Evolutionary conservation across 2,797 vertebrate species (phyloP).

Genomic region (Microctenopoma lineatum): DNA sequence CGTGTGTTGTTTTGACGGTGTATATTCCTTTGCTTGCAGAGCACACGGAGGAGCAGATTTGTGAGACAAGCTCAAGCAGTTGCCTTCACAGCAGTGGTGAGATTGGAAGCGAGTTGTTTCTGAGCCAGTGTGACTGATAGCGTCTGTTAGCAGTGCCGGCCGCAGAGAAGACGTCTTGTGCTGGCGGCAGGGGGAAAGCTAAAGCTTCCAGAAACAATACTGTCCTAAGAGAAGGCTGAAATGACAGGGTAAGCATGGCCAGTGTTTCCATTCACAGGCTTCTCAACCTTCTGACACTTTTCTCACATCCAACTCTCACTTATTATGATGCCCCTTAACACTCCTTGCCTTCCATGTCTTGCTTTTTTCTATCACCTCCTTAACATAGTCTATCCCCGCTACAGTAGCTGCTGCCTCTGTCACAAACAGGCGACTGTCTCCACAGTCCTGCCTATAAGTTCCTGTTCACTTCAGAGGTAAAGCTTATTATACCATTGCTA

Average conservation of each 20-base stretch:
- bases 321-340: slow-evolving; percentile 65
- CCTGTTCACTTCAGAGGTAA: slow-evolving; percentile 13
- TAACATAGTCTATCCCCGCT: slow-evolving; percentile 34
- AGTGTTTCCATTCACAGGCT: slow-evolving; percentile 69
- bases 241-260: slow-evolving; percentile 64
- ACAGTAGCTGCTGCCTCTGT: slow-evolving; percentile 17
- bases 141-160: slow-evolving; percentile 70
- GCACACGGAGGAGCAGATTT: slow-evolving; percentile 80
- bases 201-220: slow-evolving; percentile 59
- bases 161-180: slow-evolving; percentile 71
- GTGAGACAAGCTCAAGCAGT: slow-evolving; percentile 79
- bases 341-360: slow-evolving; percentile 43
- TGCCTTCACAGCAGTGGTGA: slow-evolving; percentile 81
- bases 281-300: slow-evolving; percentile 61
- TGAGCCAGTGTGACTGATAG: slow-evolving; percentile 78
- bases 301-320: slow-evolving; percentile 58
- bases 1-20: slow-evolving; percentile 54
- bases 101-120: slow-evolving; percentile 74
- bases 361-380: slow-evolving; percentile 43
- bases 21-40: slow-evolving; percentile 71
- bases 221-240: slow-evolving; percentile 52
- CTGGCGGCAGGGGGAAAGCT: slow-evolving; percentile 48
- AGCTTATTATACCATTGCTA: not conserved
- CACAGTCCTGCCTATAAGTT: slow-evolving; percentile 19
- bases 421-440: slow-evolving; percentile 35